phyloP scores from a whole-genome alignment of 2,888 invertebrate genomes.

The Rosalia funebris region DNA sequence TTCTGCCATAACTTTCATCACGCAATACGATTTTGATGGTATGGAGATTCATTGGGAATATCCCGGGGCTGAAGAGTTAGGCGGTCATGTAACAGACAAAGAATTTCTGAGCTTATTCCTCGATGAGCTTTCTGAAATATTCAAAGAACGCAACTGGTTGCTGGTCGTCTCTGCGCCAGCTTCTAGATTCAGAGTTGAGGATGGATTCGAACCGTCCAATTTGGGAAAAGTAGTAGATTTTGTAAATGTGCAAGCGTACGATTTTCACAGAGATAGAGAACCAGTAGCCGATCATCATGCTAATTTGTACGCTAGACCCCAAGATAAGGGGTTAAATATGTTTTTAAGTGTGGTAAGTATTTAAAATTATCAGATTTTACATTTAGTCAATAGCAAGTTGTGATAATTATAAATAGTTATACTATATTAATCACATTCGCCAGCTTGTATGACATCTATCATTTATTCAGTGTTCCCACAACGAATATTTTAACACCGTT shows the following conservation, averaged over 20 bases:
- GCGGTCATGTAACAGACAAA: conserved; percentile 65
- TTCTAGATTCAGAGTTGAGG: conserved; percentile 72
- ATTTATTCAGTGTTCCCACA: too few relatives aligned
- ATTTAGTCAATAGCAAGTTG: too few relatives aligned
- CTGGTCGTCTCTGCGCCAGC: conserved; percentile 70
- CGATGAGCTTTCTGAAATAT: conserved; percentile 71
- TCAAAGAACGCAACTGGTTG: conserved; percentile 61
- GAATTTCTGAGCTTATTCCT: conserved; percentile 59
- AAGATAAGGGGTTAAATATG: conserved; percentile 65
- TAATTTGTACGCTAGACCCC: conserved; percentile 65
- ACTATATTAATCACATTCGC: too few relatives aligned
- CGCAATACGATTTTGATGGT: conserved; percentile 81
- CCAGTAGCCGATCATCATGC: conserved; percentile 66
- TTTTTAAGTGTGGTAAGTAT: conserved; percentile 66
- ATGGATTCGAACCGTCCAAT: conserved; percentile 72
- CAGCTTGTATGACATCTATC: too few relatives aligned
- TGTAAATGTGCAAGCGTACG: conserved; percentile 76
- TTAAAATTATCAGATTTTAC: too few relatives aligned
- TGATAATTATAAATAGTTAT: too few relatives aligned
- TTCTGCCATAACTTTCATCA: conserved; percentile 73
- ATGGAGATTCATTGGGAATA: conserved; percentile 84
- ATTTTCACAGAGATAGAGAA: conserved; percentile 65
- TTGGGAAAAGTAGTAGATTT: conserved; percentile 73
- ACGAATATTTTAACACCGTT: too few relatives aligned
- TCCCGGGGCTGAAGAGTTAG: conserved; percentile 68